phyloP scores from a whole-genome alignment of 2,888 invertebrate species.

The Protonemura montana region DNA sequence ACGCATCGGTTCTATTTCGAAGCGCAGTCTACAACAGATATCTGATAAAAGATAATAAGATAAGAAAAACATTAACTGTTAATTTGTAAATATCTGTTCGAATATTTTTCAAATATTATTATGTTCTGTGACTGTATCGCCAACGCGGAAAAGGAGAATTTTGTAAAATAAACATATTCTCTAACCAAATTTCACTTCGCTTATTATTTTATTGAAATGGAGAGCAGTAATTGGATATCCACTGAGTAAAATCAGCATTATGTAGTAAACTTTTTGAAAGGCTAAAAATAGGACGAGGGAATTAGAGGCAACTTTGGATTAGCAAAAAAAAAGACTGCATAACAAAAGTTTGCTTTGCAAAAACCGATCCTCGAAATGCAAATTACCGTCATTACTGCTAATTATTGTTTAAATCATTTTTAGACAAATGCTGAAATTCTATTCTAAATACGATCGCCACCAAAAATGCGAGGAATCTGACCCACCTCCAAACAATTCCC shows the following conservation, averaged over 20 bases:
- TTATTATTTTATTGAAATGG: not conserved
- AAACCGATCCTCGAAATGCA: not conserved
- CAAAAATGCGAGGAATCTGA: not conserved
- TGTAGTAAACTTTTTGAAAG: not conserved
- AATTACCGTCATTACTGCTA: not conserved
- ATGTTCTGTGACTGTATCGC: no score
- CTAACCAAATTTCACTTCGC: no score
- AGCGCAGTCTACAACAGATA: no score
- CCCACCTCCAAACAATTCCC: no score
- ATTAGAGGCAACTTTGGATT: not conserved
- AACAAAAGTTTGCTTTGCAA: not conserved
- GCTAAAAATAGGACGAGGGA: not conserved
- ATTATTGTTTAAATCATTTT: constrained; percentile 7
- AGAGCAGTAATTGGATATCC: not conserved
- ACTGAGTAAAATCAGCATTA: not conserved
- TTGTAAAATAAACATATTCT: no score
- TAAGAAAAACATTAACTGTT: no score
- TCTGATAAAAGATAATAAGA: no score
- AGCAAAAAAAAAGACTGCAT: not conserved
- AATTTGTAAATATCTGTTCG: no score
- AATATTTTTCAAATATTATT: no score
- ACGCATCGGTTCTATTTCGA: no score
- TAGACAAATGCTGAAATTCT: not conserved
- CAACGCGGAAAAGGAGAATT: no score
- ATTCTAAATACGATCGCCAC: not conserved